Conservation (phyloP, 2,113 vertebrate species). For the Oncorhynchus mykiss region DNA sequence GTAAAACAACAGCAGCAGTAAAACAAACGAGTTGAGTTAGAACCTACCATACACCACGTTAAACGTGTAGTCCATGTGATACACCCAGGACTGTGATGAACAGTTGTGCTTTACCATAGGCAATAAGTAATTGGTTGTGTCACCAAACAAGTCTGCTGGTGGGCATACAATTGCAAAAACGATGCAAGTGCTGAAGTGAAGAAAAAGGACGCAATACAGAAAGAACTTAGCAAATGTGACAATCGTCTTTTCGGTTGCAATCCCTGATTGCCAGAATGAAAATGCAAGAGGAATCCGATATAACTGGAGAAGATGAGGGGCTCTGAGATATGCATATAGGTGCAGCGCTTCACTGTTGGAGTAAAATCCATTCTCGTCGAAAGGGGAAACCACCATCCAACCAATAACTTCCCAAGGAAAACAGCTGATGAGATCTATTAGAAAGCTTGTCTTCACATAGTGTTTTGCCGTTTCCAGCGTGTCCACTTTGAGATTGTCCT, state of each 20-base stretch:
- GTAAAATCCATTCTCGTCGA: constrained; percentile 14
- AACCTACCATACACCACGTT: constrained; percentile 21
- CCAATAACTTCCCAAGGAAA: constrained; percentile 38
- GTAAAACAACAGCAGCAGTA: not conserved
- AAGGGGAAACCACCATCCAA: constrained; percentile 7
- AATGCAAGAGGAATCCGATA: constrained; percentile 29
- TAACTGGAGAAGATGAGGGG: constrained; percentile 36
- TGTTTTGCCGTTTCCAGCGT: constrained; percentile 32
- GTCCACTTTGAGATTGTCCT: constrained; percentile 25
- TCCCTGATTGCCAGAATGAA: constrained; percentile 18
- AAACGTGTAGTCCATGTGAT: constrained; percentile 8
- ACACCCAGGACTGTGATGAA: constrained; percentile 21
- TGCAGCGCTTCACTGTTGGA: constrained; percentile 23
- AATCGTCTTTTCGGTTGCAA: constrained; percentile 13
- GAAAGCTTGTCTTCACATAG: constrained; percentile 30
- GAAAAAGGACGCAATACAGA: constrained; percentile 18
- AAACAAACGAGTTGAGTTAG: not conserved
- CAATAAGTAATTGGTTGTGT: constrained; percentile 10
- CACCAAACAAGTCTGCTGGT: constrained; percentile 11
- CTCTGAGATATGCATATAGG: constrained; percentile 31
- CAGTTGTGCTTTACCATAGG: constrained; percentile 30
- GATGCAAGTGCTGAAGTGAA: constrained; percentile 35
- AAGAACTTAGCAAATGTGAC: constrained; percentile 22
- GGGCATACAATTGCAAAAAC: constrained; percentile 30
- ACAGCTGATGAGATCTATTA: constrained; percentile 33